Percentiles rank a stretch among this genome's conserved stretches.
Evolutionary conservation across 1,140 invertebrate genomes (phyloP).

Genomic region (Bombus pyrosoma): DNA sequence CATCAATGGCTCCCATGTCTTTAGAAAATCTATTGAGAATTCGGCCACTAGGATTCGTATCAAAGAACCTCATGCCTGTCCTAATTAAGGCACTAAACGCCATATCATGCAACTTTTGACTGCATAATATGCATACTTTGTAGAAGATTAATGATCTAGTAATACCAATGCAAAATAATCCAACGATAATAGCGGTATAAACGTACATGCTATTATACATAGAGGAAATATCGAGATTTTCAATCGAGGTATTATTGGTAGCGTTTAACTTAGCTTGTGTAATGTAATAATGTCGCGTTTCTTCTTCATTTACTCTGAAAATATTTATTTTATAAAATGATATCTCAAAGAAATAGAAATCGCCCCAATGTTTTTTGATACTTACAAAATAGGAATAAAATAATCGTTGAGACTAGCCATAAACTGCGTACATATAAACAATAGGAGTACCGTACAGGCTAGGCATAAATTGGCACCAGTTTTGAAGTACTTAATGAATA

Average conservation of each 20-base stretch:
- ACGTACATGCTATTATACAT: conserved; percentile 81
- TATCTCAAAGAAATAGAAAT: background rate
- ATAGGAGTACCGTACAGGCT: conserved; percentile 81
- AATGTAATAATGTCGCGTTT: conserved; percentile 50
- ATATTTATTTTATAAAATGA: background rate
- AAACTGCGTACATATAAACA: conserved; percentile 85
- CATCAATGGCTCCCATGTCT: conserved; percentile 92
- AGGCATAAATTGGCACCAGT: conserved; percentile 84
- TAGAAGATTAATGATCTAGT: conserved; percentile 85
- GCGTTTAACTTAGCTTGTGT: background rate
- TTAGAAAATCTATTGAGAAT: conserved; percentile 91
- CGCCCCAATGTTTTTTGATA: conserved; percentile 13
- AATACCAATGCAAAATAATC: conserved; percentile 81
- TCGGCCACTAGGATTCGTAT: conserved; percentile 88
- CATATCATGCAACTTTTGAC: conserved; percentile 86
- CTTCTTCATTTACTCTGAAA: conserved; percentile 69
- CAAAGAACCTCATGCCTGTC: conserved; percentile 89
- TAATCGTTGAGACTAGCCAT: conserved; percentile 86
- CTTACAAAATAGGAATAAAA: conserved; percentile 86
- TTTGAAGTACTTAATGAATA: conserved; percentile 86
- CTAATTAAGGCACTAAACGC: conserved; percentile 86
- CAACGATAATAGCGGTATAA: conserved; percentile 81
- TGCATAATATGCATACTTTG: conserved; percentile 85
- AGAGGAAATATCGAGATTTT: conserved; percentile 38
- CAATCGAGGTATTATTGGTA: conserved; percentile 27